Evolutionary conservation across 2,888 invertebrate species (phyloP).

Genomic region (Silvanus unidentatus): DNA sequence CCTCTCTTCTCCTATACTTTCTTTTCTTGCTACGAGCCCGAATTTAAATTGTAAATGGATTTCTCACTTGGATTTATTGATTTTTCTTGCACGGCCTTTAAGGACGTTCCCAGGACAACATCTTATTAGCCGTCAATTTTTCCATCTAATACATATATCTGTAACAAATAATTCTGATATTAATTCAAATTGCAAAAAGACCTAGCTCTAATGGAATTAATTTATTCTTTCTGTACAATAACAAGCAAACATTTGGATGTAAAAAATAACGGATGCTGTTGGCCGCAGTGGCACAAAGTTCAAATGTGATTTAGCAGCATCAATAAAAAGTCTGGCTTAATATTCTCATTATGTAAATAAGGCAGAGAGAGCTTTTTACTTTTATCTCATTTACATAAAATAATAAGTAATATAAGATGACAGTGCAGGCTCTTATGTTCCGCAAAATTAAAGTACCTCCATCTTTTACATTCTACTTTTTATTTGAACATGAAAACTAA

Average conservation of each 20-base stretch:
- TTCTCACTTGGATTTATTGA: constrained; percentile 36
- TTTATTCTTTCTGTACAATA: too few relatives aligned
- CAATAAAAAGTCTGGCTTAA: constrained; percentile 18
- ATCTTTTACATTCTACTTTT: too few relatives aligned
- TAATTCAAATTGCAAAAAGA: too few relatives aligned
- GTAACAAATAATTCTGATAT: too few relatives aligned
- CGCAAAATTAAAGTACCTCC: constrained; percentile 2
- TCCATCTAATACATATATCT: constrained; percentile 1
- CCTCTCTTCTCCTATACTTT: constrained; percentile 14
- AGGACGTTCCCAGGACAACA: constrained; percentile 13
- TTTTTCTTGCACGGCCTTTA: constrained; percentile 29
- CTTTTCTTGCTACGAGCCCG: constrained; percentile 11
- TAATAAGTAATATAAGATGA: constrained; percentile 28
- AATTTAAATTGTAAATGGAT: constrained; percentile 41
- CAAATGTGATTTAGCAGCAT: constrained; percentile 20
- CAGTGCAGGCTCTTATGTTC: constrained; percentile 2
- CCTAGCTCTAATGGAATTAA: too few relatives aligned
- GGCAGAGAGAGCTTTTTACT: constrained; percentile 30
- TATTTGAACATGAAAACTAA: too few relatives aligned
- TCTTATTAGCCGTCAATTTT: constrained; percentile 13
- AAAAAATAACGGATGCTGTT: too few relatives aligned
- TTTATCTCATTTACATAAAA: constrained; percentile 31
- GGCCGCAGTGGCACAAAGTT: constrained; percentile 3
- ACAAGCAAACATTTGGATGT: too few relatives aligned
- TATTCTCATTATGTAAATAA: constrained; percentile 35